phyloP scores from a whole-genome alignment of 2,113 vertebrate genomes.

The Boleophthalmus pectinirostris region DNA sequence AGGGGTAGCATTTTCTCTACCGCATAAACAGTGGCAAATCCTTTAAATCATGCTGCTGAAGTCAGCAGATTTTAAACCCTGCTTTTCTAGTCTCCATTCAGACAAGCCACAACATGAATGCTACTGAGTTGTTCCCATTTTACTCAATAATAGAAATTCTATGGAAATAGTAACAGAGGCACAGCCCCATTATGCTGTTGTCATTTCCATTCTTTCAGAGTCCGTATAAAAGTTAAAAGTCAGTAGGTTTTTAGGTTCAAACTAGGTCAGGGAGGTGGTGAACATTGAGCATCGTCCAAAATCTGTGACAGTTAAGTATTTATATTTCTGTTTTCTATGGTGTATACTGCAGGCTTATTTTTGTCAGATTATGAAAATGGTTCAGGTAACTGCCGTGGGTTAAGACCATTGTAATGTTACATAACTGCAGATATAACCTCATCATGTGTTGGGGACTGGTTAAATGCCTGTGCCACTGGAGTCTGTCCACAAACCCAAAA shows the following conservation, averaged over 20 bases:
- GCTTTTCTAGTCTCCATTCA: neutral
- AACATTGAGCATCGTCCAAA: neutral
- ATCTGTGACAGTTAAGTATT: neutral
- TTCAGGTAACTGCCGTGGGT: neutral
- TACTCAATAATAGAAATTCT: conserved; percentile 5
- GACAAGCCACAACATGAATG: neutral
- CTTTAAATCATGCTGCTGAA: neutral
- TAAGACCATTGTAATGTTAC: conserved; percentile 13
- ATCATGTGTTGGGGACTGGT: conserved; percentile 9
- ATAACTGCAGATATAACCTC: conserved; percentile 17
- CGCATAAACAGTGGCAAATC: neutral
- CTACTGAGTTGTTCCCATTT: neutral
- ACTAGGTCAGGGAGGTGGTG: neutral
- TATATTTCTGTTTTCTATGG: neutral
- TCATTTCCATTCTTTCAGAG: neutral
- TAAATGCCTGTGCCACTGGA: conserved; percentile 2
- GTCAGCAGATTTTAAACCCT: neutral
- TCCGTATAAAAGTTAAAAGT: neutral
- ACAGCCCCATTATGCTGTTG: neutral
- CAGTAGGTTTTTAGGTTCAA: neutral
- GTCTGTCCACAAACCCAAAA: neutral
- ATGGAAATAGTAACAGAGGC: neutral
- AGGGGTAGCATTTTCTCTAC: neutral
- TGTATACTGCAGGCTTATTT: neutral
- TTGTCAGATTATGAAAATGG: neutral